phyloP scores from a whole-genome alignment of 2,888 invertebrate genomes.

The Erebia epiphron region DNA sequence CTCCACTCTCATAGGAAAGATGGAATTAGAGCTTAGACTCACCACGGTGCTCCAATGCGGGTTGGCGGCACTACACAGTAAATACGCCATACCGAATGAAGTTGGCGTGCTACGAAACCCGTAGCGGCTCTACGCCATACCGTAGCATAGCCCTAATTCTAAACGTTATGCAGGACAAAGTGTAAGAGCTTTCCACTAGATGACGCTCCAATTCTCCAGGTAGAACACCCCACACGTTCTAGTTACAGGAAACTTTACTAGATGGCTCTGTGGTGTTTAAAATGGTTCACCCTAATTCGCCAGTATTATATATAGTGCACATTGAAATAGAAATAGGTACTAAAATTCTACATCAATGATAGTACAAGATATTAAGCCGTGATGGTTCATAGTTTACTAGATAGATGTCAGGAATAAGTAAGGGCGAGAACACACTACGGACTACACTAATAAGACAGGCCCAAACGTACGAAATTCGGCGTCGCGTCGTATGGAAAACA shows the following conservation, averaged over 20 bases:
- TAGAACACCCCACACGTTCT: background rate
- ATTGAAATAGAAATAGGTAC: no score
- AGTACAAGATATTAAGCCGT: background rate
- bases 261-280: background rate
- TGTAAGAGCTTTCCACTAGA: background rate
- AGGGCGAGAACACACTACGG: no score
- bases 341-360: no score
- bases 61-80: no score
- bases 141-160: background rate
- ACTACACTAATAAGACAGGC: no score
- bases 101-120: conserved; percentile 7
- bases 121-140: background rate
- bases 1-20: no score
- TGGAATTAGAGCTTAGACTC: no score
- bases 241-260: background rate
- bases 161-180: background rate
- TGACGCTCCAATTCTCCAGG: background rate
- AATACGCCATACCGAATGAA: no score
- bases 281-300: background rate
- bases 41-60: no score
- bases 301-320: no score
- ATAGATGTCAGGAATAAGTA: background rate
- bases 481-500: no score
- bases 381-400: background rate
- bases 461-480: no score